Evolutionary conservation across 2,888 invertebrate species (phyloP).

Genomic region (Fabriciana adippe): DNA sequence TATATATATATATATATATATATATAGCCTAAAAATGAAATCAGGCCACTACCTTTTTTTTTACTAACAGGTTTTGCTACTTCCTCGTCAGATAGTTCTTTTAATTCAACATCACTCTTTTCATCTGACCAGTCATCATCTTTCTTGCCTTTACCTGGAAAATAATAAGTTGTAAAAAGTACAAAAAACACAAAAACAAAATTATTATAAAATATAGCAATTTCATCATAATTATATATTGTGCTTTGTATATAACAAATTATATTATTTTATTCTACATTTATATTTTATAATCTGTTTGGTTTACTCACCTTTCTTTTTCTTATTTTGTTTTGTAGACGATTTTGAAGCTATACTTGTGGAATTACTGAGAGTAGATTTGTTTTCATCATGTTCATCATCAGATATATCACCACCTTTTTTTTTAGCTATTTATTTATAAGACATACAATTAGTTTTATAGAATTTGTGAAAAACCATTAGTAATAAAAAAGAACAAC

Average conservation of each 20-base stretch:
- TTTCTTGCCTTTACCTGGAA: slow-evolving; percentile 77
- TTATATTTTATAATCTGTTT: not conserved
- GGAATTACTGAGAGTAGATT: slow-evolving; percentile 58
- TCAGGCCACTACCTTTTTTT: slow-evolving; percentile 67
- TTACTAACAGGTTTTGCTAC: slow-evolving; percentile 67
- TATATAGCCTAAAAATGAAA: not conserved
- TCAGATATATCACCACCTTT: slow-evolving; percentile 67
- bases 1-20: too few species aligned
- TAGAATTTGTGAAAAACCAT: not conserved
- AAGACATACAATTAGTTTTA: not conserved
- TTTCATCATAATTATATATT: too few species aligned
- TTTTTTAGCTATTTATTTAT: slow-evolving; percentile 66
- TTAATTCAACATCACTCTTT: slow-evolving; percentile 73
- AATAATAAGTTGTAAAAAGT: not conserved
- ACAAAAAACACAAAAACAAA: too few species aligned
- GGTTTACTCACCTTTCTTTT: slow-evolving; percentile 68
- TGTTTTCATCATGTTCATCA: slow-evolving; percentile 70
- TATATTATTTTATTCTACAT: too few species aligned
- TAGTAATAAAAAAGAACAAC: not conserved
- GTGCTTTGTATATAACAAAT: too few species aligned
- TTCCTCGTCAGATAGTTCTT: slow-evolving; percentile 71
- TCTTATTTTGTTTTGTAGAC: slow-evolving; percentile 61
- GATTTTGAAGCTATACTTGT: slow-evolving; percentile 57
- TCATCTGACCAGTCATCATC: slow-evolving; percentile 81
- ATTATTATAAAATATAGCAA: too few species aligned